Evolutionary conservation across 2,113 vertebrate genomes (phyloP).

Genomic region (Poecile atricapillus): DNA sequence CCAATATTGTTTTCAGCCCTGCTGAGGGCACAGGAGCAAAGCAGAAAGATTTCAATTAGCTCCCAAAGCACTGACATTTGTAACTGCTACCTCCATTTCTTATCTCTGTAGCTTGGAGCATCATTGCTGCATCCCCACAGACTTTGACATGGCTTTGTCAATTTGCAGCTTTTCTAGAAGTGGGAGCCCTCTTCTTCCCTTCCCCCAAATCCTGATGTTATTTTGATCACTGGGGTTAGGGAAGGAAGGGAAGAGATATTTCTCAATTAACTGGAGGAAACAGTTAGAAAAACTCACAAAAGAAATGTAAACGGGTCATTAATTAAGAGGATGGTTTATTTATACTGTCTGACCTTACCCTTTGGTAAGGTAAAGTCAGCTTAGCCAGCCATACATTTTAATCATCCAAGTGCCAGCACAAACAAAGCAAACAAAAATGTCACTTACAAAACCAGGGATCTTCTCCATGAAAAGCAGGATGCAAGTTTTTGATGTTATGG

Average conservation of each 20-base stretch:
- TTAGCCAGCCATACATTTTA: background rate
- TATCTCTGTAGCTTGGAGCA: background rate
- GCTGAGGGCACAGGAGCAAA: background rate
- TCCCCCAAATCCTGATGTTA: background rate
- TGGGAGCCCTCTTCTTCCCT: background rate
- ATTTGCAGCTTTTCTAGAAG: background rate
- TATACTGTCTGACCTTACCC: conserved; percentile 19
- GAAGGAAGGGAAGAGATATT: conserved; percentile 46
- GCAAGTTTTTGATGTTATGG: background rate
- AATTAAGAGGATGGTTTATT: conserved; percentile 35
- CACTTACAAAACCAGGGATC: background rate
- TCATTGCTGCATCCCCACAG: background rate
- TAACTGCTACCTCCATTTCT: background rate
- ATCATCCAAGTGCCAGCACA: background rate
- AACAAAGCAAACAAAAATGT: background rate
- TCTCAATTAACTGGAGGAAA: conserved; percentile 59
- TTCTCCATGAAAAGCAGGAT: background rate
- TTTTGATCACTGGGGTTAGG: background rate
- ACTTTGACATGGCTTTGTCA: rapidly evolving
- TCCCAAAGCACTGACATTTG: background rate
- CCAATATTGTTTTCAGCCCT: background rate
- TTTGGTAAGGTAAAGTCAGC: background rate
- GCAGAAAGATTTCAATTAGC: background rate
- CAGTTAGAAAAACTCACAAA: conserved; percentile 44
- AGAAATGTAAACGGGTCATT: background rate